These are phyloP conservation scores for Latrodectus elegans DNA, from an alignment of 2,888 invertebrate species.

Conservation along the genomic window DNA sequence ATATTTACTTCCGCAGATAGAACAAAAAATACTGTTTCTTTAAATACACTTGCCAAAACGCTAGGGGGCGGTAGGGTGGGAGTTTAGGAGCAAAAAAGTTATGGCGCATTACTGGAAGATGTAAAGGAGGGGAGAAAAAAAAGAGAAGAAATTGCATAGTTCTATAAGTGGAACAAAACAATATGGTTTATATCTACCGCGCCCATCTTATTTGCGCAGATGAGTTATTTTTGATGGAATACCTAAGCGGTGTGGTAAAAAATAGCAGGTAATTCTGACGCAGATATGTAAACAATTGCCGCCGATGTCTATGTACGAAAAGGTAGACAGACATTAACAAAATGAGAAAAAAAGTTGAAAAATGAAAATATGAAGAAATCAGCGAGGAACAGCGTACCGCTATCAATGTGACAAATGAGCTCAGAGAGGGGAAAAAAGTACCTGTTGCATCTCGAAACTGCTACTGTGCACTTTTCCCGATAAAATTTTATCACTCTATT, in stretches of 20 bases:
- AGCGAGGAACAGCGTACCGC: conserved; percentile 16
- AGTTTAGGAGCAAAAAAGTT: not conserved
- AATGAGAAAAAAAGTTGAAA: not conserved
- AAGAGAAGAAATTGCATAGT: conserved; percentile 28
- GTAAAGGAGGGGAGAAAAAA: not conserved
- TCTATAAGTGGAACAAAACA: conserved; percentile 60
- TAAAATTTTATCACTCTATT: not conserved
- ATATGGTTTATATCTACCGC: conserved; percentile 60
- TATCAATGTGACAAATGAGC: conserved; percentile 37
- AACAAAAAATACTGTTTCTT: conserved; percentile 53
- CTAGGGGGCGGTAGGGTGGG: not conserved
- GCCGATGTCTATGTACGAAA: conserved; percentile 28
- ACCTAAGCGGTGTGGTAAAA: conserved; percentile 18
- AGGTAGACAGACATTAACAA: conserved; percentile 11
- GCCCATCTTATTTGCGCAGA: conserved; percentile 28
- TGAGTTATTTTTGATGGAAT: conserved; percentile 60
- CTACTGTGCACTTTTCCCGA: conserved; percentile 22
- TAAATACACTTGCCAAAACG: conserved; percentile 45
- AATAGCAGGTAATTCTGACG: conserved; percentile 39
- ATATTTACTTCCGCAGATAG: conserved; percentile 48
- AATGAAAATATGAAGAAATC: conserved; percentile 12
- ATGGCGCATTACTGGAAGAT: conserved; percentile 6
- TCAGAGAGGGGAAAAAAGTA: conserved; percentile 10
- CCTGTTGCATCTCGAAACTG: conserved; percentile 47
- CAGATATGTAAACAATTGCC: conserved; percentile 62